Conservation (phyloP, 2,888 invertebrate genomes). For the Hirudinaria manillensis region DNA sequence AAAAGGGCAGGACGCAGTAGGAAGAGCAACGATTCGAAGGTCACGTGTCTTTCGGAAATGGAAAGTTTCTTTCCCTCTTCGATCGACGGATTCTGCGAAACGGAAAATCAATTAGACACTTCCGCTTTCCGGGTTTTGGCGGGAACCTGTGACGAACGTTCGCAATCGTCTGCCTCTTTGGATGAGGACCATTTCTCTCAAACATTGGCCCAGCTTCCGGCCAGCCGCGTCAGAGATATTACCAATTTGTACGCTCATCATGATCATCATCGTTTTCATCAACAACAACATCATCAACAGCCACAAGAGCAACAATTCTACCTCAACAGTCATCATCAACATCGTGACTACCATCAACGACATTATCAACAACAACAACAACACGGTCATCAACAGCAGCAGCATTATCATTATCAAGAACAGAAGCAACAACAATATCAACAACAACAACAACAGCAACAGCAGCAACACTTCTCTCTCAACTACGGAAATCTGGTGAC, state of each 20-base stretch:
- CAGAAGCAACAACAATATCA: neutral
- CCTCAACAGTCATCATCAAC: neutral
- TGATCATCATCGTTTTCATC: no score
- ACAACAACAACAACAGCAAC: slow-evolving; percentile 1
- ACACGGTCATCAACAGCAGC: slow-evolving; percentile 22
- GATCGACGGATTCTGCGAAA: neutral
- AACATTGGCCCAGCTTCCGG: no score
- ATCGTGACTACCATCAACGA: slow-evolving; percentile 2
- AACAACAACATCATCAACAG: neutral
- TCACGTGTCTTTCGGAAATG: no score
- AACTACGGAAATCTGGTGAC: neutral
- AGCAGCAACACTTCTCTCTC: neutral
- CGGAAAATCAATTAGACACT: neutral
- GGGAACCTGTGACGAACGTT: no score
- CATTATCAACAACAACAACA: neutral
- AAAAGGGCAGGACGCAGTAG: neutral
- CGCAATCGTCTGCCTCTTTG: no score
- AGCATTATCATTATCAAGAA: neutral
- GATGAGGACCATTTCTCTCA: no score
- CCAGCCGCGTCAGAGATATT: no score
- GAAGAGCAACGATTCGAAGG: no score
- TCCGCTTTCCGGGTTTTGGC: neutral
- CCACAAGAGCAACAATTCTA: neutral
- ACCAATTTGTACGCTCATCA: no score
- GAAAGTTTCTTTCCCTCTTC: neutral